A percentile compares a stretch with the other conserved stretches of the same genome.
Evolutionary conservation across 2,888 invertebrate genomes (phyloP).

Genomic region (Cheilosia vernalis): DNA sequence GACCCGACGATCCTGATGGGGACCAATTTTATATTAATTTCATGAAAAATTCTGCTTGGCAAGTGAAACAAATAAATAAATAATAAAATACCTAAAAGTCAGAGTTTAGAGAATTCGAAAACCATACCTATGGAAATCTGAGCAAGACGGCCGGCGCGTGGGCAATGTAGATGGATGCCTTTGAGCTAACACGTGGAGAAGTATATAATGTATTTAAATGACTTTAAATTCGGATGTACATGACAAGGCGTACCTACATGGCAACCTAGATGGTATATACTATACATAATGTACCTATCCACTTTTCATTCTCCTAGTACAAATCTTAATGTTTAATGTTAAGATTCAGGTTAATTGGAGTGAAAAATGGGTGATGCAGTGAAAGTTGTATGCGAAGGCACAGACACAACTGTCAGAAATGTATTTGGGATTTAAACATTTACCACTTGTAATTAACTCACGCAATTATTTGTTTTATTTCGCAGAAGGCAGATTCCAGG

Average conservation of each 20-base stretch:
- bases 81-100: background rate
- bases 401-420: too few relatives aligned
- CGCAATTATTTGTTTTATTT: too few relatives aligned
- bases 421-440: too few relatives aligned
- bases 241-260: constrained; percentile 3
- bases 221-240: constrained; percentile 47
- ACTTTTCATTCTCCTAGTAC: background rate
- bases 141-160: constrained; percentile 5
- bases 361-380: background rate
- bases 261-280: background rate
- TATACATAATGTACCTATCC: background rate
- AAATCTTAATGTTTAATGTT: background rate
- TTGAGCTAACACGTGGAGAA: constrained; percentile 36
- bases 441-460: too few relatives aligned
- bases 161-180: constrained; percentile 30
- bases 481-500: too few relatives aligned
- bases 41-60: background rate
- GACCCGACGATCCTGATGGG: too few relatives aligned
- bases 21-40: too few relatives aligned
- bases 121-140: background rate
- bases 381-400: background rate
- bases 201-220: constrained; percentile 7
- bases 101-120: background rate
- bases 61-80: background rate
- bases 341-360: background rate